A percentile compares a stretch with the other conserved stretches of the same genome.
Evolutionary conservation across 2,797 vertebrate species (phyloP).

Genomic region (Emys orbicularis): DNA sequence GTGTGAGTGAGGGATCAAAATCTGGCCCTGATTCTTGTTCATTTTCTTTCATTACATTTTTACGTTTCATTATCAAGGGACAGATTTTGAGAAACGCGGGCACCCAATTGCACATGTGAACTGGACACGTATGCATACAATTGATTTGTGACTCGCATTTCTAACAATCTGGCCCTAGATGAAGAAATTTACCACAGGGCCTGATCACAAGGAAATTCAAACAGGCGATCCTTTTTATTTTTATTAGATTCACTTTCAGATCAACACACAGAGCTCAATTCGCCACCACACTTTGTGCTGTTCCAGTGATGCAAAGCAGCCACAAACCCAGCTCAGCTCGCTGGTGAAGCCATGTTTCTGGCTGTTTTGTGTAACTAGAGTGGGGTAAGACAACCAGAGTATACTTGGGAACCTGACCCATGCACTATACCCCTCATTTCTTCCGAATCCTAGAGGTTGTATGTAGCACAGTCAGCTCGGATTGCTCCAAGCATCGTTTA

Average conservation of each 20-base stretch:
- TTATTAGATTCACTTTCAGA: background rate
- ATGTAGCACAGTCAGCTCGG: background rate
- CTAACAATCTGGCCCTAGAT: background rate
- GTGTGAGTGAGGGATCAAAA: background rate
- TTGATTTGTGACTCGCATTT: background rate
- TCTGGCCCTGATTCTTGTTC: background rate
- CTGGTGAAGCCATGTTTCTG: background rate
- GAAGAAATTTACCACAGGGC: background rate
- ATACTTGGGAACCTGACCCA: background rate
- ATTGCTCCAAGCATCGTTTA: background rate
- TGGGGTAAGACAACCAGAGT: background rate
- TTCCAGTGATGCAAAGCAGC: background rate
- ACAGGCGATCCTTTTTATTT: background rate
- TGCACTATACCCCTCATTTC: background rate
- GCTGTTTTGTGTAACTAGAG: background rate
- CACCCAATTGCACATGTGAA: background rate
- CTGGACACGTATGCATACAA: background rate
- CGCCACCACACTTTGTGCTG: background rate
- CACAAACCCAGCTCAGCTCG: too few relatives aligned
- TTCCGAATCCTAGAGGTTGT: background rate
- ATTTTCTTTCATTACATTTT: background rate
- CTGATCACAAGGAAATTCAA: background rate
- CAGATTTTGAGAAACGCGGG: background rate
- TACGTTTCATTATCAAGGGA: background rate
- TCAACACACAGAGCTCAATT: background rate